These are phyloP conservation scores for Lampropteryx suffumata DNA, from an alignment of 2,888 invertebrate species.

Conservation along the genomic window DNA sequence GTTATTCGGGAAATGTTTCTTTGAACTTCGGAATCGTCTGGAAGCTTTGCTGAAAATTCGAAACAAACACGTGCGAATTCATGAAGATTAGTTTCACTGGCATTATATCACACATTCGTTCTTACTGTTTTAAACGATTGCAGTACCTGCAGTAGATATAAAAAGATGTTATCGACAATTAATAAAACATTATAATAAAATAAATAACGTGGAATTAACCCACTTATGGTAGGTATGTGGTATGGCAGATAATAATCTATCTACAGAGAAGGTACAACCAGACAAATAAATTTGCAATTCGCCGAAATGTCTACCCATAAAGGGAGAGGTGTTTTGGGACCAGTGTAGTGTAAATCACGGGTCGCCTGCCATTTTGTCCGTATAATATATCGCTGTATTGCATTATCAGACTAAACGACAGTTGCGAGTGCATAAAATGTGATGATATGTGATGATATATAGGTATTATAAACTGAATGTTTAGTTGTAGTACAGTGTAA, in stretches of 20 bases:
- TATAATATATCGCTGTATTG: slow-evolving; percentile 35
- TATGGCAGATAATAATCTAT: slow-evolving; percentile 46
- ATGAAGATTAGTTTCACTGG: slow-evolving; percentile 8
- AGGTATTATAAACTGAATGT: too few relatives aligned
- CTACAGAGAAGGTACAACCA: slow-evolving; percentile 40
- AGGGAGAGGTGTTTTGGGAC: slow-evolving; percentile 55
- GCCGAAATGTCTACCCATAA: slow-evolving; percentile 60
- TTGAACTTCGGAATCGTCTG: slow-evolving; percentile 18
- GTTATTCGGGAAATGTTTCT: slow-evolving; percentile 16
- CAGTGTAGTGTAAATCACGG: slow-evolving; percentile 64
- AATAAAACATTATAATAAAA: slow-evolving; percentile 20
- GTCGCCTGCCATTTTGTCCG: slow-evolving; percentile 45
- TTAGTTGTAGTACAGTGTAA: too few relatives aligned
- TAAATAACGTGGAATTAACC: too few relatives aligned
- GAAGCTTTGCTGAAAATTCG: slow-evolving; percentile 6
- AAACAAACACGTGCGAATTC: slow-evolving; percentile 12
- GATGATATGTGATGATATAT: too few relatives aligned
- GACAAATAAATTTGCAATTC: slow-evolving; percentile 65
- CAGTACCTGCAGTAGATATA: too few relatives aligned
- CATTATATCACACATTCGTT: too few relatives aligned
- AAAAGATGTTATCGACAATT: too few relatives aligned
- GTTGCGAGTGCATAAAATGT: slow-evolving; percentile 12
- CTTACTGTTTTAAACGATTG: too few relatives aligned
- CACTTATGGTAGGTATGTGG: slow-evolving; percentile 30
- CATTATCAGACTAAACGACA: slow-evolving; percentile 28